Base-by-base conservation (phyloP, 2,797 vertebrate species). In the Semotilus atromaculatus region DNA sequence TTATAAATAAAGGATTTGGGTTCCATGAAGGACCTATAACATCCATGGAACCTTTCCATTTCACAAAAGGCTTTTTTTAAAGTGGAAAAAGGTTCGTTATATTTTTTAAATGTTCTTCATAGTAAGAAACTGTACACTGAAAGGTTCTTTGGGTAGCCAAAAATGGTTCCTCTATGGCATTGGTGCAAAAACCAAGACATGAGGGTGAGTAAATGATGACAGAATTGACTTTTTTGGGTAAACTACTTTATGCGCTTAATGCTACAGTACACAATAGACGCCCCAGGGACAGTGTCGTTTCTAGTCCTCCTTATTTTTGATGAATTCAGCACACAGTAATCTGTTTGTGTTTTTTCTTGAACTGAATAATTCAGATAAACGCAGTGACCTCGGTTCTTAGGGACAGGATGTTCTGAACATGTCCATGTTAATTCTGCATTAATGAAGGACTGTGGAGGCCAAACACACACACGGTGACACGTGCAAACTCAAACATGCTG, bases 371-470 rank as follows among this genome's bases (percentile, higher is more conserved):
- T 80, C 55, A 80, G 67, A 48, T 51, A 79, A 85, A 85, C n/a
- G 16, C 83, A 10, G 40, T 85, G 83, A 85, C 66, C 75, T 80
- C 43, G 2, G 71, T 43, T 36, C 76, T 26, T 18, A 71, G 83
- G 36, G 43, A 75, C 71, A 75, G 77, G 72, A 81, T 87, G 82
- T 76, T 84, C 60, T 64, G 80, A 87, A 76, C 80, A 81, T 76
- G 19, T 76, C 64, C 72, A 78, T 80, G 83, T 81, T 84, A 77
- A 53, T 81, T 81, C 36, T 81, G 74, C 72, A 74, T 71, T 87
- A 75, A 87, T 70, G 76, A 80, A 80, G 70, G 81, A 13, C 51
- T 70, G 16, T 29, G 31, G 53, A 71, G 77, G 82, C 81, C 81
- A 84, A 67, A 67, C 19, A 73, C 6, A 78, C 64, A 77, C 70